phyloP scores from a whole-genome alignment of 2,113 vertebrate genomes.

The Hippopotamus amphibius region DNA sequence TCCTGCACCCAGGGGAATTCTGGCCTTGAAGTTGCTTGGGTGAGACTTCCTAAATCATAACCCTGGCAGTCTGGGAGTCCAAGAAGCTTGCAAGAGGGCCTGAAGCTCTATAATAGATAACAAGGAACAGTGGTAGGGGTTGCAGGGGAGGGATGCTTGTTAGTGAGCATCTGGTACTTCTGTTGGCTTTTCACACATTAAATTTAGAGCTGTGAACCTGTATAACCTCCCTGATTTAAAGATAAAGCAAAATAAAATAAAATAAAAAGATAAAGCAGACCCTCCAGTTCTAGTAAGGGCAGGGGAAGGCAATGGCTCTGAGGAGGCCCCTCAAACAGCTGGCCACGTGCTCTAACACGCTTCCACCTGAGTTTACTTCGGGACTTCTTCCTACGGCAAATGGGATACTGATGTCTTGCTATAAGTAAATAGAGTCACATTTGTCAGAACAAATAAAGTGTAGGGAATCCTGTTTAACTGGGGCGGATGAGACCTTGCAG shows the following conservation, averaged over 20 bases:
- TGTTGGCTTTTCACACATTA: neutral
- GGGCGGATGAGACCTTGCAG: neutral
- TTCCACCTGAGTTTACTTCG: neutral
- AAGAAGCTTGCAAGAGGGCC: neutral
- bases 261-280: neutral
- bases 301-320: neutral
- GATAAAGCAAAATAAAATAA: too few relatives aligned
- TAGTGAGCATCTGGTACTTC: neutral
- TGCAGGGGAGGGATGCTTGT: neutral
- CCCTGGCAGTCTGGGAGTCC: neutral
- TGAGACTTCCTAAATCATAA: neutral
- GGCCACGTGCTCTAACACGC: fast-evolving
- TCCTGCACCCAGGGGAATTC: neutral
- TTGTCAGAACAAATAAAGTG: neutral
- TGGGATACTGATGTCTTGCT: neutral
- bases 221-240: neutral
- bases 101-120: neutral
- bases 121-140: neutral
- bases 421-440: neutral
- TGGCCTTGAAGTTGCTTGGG: neutral
- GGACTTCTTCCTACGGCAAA: neutral
- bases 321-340: neutral
- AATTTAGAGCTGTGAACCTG: neutral
- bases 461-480: neutral
- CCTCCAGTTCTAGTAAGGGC: neutral